Evolutionary conservation across 2,797 vertebrate genomes (phyloP).

Genomic region (Etheostoma perlongum): DNA sequence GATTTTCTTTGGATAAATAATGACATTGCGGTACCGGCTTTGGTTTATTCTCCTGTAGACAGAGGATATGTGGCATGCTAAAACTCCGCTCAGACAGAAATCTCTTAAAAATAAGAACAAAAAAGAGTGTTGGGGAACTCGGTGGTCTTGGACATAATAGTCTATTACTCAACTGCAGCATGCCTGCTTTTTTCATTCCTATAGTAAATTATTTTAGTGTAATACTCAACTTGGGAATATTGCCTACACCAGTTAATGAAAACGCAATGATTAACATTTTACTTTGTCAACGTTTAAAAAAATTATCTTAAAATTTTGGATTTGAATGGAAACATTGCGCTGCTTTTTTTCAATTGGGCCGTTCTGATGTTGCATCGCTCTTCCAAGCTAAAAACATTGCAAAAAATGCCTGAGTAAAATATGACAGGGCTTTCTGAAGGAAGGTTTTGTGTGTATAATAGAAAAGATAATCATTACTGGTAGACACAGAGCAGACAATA

Average conservation of each 20-base stretch:
- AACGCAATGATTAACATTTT: not conserved
- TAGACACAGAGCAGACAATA: not conserved
- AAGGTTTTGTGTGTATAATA: conserved; percentile 4
- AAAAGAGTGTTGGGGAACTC: not conserved
- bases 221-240: not conserved
- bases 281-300: not conserved
- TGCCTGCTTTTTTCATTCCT: too few relatives aligned
- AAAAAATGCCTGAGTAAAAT: not conserved
- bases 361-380: not conserved
- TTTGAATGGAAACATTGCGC: not conserved
- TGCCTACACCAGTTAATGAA: not conserved
- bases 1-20: not conserved
- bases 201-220: not conserved
- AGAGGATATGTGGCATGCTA: not conserved
- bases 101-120: not conserved
- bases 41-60: not conserved
- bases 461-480: conserved; percentile 10
- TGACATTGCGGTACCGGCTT: not conserved
- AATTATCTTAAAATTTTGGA: not conserved
- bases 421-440: not conserved
- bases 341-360: not conserved
- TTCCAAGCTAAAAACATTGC: not conserved
- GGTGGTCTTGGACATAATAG: not conserved
- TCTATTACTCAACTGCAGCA: not conserved
- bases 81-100: not conserved